Percentiles rank a stretch among this genome's conserved stretches.
Conservation (phyloP, 2,113 vertebrate species). For the Xiphophorus couchianus region DNA sequence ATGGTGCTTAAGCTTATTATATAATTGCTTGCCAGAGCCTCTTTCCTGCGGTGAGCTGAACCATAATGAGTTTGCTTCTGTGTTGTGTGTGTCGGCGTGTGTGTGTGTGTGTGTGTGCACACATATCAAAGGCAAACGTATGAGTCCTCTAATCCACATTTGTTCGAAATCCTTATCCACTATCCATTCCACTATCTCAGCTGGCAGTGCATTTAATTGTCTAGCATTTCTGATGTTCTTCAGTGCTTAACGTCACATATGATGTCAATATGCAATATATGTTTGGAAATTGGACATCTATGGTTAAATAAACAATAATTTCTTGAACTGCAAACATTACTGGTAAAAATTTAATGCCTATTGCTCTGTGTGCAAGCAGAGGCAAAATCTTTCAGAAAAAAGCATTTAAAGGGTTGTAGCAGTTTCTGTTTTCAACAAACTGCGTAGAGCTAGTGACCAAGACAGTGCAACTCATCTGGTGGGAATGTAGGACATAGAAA, state of each 20-base stretch:
- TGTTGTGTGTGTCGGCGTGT: conserved; percentile 14
- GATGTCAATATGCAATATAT: conserved; percentile 66
- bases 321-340: conserved; percentile 69
- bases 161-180: conserved; percentile 61
- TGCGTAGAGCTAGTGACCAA: too few species aligned
- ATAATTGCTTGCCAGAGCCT: conserved; percentile 87
- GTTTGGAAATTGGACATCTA: conserved; percentile 77
- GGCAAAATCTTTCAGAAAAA: neutral
- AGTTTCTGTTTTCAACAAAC: neutral
- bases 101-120: conserved; percentile 24
- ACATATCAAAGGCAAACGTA: conserved; percentile 52
- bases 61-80: conserved; percentile 74
- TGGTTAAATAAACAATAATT: conserved; percentile 85
- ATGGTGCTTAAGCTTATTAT: conserved; percentile 94
- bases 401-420: neutral
- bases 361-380: neutral
- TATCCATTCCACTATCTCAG: conserved; percentile 71
- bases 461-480: neutral
- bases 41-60: conserved; percentile 80
- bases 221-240: conserved; percentile 85
- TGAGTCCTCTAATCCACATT: conserved; percentile 47
- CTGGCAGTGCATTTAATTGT: conserved; percentile 90
- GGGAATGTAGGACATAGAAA: neutral
- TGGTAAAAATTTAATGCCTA: neutral
- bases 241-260: conserved; percentile 24